phyloP scores from a whole-genome alignment of 2,888 invertebrate genomes.

The Myopa tessellatipennis region DNA sequence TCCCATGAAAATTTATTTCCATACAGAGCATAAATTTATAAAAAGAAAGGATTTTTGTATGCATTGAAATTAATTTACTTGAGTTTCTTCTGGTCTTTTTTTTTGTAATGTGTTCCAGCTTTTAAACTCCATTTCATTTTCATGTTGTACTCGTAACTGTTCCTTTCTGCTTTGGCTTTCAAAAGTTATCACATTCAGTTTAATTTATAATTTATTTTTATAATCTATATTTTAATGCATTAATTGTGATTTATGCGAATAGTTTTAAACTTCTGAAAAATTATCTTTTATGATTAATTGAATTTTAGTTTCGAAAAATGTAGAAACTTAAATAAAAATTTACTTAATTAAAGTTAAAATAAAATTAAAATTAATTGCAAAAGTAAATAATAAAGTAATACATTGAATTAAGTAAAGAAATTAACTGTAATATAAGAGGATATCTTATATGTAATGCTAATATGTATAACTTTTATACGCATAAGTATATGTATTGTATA shows the following conservation, averaged over 20 bases:
- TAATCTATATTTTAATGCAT: neutral
- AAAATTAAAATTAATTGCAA: no score
- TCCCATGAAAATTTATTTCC: neutral
- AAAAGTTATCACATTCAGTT: neutral
- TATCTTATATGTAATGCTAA: no score
- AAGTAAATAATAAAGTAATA: no score
- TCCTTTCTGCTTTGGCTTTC: slow-evolving; percentile 7
- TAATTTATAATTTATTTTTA: neutral
- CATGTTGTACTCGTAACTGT: slow-evolving; percentile 19
- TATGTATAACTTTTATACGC: no score
- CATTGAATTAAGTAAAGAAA: no score
- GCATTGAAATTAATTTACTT: neutral
- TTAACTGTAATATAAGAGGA: no score
- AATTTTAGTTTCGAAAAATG: no score
- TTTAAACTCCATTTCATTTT: neutral
- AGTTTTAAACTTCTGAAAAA: neutral
- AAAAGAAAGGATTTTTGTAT: slow-evolving; percentile 3
- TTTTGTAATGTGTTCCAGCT: neutral
- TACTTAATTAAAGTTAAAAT: no score
- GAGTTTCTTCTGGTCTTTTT: neutral
- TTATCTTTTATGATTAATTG: no score
- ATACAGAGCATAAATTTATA: neutral
- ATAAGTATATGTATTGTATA: no score
- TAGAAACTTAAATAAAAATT: no score
- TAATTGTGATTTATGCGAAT: neutral